phyloP scores from a whole-genome alignment of 1,140 invertebrate genomes.

The Conopomorpha cramerella region DNA sequence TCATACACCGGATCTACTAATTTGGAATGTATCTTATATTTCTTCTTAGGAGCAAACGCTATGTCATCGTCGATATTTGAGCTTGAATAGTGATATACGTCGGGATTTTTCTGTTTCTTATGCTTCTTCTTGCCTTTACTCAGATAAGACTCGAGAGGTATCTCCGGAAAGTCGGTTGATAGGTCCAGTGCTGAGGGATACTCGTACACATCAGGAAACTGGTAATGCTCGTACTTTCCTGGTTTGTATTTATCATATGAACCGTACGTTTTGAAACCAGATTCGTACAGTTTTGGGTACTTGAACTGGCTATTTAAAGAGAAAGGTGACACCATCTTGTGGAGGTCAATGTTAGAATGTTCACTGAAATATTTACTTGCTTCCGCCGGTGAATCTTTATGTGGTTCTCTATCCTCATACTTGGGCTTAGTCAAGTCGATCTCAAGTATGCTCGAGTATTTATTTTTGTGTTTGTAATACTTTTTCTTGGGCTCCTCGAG shows the following conservation, averaged over 20 bases:
- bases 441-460: neutral
- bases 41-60: constrained; percentile 42
- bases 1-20: constrained; percentile 22
- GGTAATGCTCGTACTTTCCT: neutral
- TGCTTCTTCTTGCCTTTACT: constrained; percentile 26
- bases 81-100: constrained; percentile 18
- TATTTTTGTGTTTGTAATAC: neutral
- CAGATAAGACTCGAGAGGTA: too few relatives aligned
- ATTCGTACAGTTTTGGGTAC: neutral
- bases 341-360: neutral
- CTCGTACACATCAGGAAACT: neutral
- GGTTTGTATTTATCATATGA: neutral
- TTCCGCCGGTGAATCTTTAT: neutral
- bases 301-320: neutral
- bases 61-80: constrained; percentile 20
- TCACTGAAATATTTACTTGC: neutral
- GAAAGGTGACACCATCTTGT: neutral
- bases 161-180: neutral
- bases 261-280: neutral
- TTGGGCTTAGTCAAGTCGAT: neutral
- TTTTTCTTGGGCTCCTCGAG: neutral
- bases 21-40: constrained; percentile 30
- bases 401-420: neutral
- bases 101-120: constrained; percentile 23
- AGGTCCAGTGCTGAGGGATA: neutral